These are phyloP conservation scores for Saguinus imperator DNA, from an alignment of 2,113 vertebrate species.

Conservation along the genomic window DNA sequence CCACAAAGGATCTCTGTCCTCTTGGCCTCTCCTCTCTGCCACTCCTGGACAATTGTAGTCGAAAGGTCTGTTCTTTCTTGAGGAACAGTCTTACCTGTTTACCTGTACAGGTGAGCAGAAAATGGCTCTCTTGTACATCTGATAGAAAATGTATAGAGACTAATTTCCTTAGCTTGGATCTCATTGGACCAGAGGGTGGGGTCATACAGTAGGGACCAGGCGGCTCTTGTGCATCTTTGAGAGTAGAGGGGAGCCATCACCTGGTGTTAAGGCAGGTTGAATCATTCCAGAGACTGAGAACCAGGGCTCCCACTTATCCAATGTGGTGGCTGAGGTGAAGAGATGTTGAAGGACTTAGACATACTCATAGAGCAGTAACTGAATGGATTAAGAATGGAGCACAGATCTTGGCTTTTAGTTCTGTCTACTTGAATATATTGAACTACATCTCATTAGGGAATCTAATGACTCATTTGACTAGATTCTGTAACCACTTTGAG, in stretches of 20 bases:
- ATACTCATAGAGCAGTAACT: background rate
- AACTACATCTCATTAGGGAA: background rate
- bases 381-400: background rate
- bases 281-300: background rate
- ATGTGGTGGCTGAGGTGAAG: background rate
- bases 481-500: background rate
- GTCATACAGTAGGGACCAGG: background rate
- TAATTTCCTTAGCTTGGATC: background rate
- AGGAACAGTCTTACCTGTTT: background rate
- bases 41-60: background rate
- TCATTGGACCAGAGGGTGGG: background rate
- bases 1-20: background rate
- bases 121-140: background rate
- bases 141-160: background rate
- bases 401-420: background rate
- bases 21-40: background rate
- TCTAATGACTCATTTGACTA: background rate
- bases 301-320: background rate
- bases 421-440: background rate
- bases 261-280: background rate
- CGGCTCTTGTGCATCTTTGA: background rate
- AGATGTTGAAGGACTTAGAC: background rate
- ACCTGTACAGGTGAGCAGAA: background rate
- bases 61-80: background rate
- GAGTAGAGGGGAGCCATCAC: background rate